Base-by-base conservation (phyloP, 2,797 vertebrate species). In the Vultur gryphus region DNA sequence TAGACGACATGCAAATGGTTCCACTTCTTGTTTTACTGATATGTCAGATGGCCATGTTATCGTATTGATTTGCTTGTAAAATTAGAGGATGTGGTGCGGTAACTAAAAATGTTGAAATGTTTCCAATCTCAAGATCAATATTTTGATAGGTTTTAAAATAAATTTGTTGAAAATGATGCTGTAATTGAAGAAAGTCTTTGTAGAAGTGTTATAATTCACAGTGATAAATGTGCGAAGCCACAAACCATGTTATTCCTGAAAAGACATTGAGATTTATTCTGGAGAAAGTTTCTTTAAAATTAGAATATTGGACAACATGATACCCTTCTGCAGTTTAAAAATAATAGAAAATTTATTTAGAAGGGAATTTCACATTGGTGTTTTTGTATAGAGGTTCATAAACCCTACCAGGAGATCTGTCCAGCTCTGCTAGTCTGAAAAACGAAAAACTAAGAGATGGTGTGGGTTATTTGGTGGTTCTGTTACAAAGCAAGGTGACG, bases 361-460 rank as follows among this genome's bases (percentile, higher is more conserved):
- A 69, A 46, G 57, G n/a, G 11, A 83, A 52, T 26, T 83, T 61
- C 20, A 70, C 29, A 23, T 4, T 61, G 44, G 5, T 79, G 31
- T 6, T 81, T 64, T 37, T 41, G 4, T 44, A 7, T 0, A n/a
- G 43, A 62, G 10, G 6, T 62, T 66, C 59, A 37, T 52, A 35
- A 85, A 29, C 39, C 9, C 37, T 46, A 48, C 4, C 43, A 77
- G 67, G 46, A 70, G 49, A 43, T 5, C 9, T 2, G 9, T 17
- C 23, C 37, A 83, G 26, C 44, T 59, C 70, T 23, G 15, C 16
- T 16, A 26, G 37, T 12, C 28, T 1, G 1, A 75, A 41, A 69
- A 0, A 39, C 6, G 3, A 5, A 62, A 18, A 2, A 13, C 8
- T 3, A 29, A 55, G 24, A 75, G 7, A 3, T 61, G 1, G 1